Evolutionary conservation across 1,140 invertebrate species (phyloP), one percentile per base, ranked within the genome.

Genomic region (Caligus rogercresseyi): DNA sequence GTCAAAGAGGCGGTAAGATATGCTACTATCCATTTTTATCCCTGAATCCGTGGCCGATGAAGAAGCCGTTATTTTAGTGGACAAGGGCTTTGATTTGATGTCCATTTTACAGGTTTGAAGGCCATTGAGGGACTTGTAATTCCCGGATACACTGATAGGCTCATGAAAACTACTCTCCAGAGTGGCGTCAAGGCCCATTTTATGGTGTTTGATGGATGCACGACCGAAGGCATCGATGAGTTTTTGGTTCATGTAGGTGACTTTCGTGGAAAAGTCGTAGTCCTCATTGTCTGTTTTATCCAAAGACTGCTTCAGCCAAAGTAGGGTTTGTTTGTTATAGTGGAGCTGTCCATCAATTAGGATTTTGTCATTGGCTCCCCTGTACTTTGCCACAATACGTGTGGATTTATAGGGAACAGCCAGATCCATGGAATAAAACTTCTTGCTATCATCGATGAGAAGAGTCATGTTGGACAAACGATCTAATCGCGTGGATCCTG

Each of bases 401-500:
- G 24, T 56, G 1, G 54, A 56, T 2, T 25, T 20, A 56, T 56
- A 56, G 16, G 60, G 60, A 21, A 62, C 19, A 20, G 16, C 31
- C 16, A 62, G 24, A 53, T 62, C 60, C n/a, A 62, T n/a, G 3
- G 20, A 15, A 21, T 19, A 52, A 3, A 18, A 2, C 3, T 1
- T 55, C 4, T 3, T 1, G n/a, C n/a, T 1, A 15, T 62, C 31
- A 20, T 55, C 25, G 19, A 54, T 56, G 16, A 58, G n/a, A 19
- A 63, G 19, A n/a, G 56, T 20, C 16, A 63, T 3, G 25, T 55
- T 58, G 15, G 61, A 56, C 20, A 53, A 53, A 20, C 54, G 51
- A 20, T 63, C 25, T 23, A 18, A 11, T n/a, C 31, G 15, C 11
- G 18, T 3, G 20, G 61, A 63, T 19, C 61, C 61, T n/a, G 61